Evolutionary conservation across 1,140 invertebrate genomes (phyloP).

Genomic region (Holotrichia oblita): DNA sequence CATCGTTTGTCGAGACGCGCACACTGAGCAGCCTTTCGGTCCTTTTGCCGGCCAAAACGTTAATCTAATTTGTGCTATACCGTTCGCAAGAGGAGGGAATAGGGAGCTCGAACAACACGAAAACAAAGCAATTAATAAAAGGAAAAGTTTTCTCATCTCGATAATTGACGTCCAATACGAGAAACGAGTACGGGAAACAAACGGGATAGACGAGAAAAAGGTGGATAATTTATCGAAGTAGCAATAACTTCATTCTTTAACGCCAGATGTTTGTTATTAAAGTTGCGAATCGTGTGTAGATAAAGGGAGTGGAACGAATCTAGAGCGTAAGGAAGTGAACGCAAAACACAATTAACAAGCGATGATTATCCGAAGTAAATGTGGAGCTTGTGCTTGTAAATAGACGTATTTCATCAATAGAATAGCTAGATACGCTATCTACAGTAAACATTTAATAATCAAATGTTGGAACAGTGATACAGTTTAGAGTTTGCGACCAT

Average conservation of each 20-base stretch:
- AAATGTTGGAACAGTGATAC: too few relatives aligned
- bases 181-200: background rate
- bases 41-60: background rate
- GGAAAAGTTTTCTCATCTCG: conserved; percentile 35
- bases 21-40: background rate
- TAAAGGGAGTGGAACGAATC: background rate
- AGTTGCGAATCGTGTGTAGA: background rate
- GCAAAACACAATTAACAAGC: too few relatives aligned
- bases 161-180: conserved; percentile 28
- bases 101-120: background rate
- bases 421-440: too few relatives aligned
- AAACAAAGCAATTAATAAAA: conserved; percentile 37
- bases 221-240: background rate
- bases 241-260: conserved; percentile 27
- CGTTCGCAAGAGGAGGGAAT: background rate
- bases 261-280: conserved; percentile 18
- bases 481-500: too few relatives aligned
- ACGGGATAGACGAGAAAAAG: background rate
- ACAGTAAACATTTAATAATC: too few relatives aligned
- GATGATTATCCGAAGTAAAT: too few relatives aligned
- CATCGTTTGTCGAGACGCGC: background rate
- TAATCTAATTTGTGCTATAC: background rate
- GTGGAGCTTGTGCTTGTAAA: too few relatives aligned
- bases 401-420: too few relatives aligned
- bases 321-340: too few relatives aligned